Base-by-base conservation (phyloP, 2,888 invertebrate species). In the Anaspis maculata region DNA sequence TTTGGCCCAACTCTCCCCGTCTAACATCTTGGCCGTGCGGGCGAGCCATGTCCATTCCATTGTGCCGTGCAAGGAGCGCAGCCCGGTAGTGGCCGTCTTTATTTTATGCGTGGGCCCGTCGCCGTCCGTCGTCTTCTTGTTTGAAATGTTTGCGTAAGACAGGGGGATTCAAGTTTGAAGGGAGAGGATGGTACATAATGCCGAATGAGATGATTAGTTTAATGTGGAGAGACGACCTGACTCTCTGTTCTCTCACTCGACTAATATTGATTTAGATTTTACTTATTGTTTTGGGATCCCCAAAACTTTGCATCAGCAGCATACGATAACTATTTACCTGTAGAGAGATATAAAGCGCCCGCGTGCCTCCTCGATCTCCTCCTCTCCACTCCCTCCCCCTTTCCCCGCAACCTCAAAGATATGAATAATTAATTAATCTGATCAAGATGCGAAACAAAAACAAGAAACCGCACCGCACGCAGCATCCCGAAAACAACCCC, bases 231-330 rank as follows among this genome's bases (percentile, higher is more conserved):
- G n/a, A n/a, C n/a, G n/a, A 49, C 52, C 51, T 50, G 52, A 51
- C 54, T 49, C 48, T 49, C 48, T n/a, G n/a, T n/a, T n/a, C n/a
- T n/a, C n/a, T n/a, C n/a, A n/a, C 50, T 46, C 45, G 46, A 52
- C 54, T 52, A 56, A 57, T 59, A 59, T 59, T 59, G 57, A 56
- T 59, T 59, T 51, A 56, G 52, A 55, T 56, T 56, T 56, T 54
- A 53, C 53, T 53, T 54, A 54, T 56, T 54, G 57, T 57, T 54
- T 57, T 52, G 51, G 49, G 46, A 41, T 43, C 40, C 44, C n/a
- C n/a, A 39, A 41, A 45, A 40, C 47, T 46, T 47, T 39, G 32
- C 42, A n/a, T n/a, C n/a, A n/a, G n/a, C n/a, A n/a, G n/a, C n/a
- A n/a, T n/a, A n/a, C 36, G 43, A 45, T 48, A 46, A 36, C 42